Conservation (phyloP, 2,113 vertebrate genomes). For the Psittacula cyanocephala region DNA sequence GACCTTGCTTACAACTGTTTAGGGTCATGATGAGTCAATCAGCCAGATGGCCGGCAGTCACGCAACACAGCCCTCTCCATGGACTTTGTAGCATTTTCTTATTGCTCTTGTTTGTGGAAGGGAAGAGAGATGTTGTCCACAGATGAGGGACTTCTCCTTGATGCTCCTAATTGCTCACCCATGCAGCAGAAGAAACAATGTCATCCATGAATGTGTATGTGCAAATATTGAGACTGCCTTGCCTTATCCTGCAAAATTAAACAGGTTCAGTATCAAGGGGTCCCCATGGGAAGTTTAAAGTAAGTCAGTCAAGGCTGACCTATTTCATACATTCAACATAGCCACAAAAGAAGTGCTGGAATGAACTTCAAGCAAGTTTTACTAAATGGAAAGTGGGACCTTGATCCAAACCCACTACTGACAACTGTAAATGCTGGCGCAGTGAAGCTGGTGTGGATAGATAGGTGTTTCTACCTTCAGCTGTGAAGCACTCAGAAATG, state of each 20-base stretch:
- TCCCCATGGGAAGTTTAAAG: slow-evolving; percentile 10
- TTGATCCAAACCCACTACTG: neutral
- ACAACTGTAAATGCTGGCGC: neutral
- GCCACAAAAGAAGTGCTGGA: neutral
- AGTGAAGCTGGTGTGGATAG: neutral
- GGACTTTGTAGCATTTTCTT: neutral
- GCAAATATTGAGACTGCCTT: neutral
- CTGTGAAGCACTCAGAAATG: neutral
- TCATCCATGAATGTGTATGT: neutral
- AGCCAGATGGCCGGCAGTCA: slow-evolving; percentile 30
- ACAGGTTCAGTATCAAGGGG: slow-evolving; percentile 12
- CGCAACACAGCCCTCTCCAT: slow-evolving; percentile 9
- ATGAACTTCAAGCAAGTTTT: neutral
- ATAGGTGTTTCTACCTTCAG: neutral
- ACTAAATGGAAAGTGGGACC: neutral
- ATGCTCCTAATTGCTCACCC: slow-evolving; percentile 29
- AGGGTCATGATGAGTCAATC: slow-evolving; percentile 30
- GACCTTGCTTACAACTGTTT: neutral
- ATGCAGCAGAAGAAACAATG: slow-evolving; percentile 37
- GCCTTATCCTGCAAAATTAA: slow-evolving; percentile 33
- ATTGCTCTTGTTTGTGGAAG: neutral
- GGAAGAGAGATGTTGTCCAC: slow-evolving; percentile 1
- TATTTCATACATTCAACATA: slow-evolving; percentile 19
- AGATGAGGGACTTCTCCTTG: slow-evolving; percentile 1
- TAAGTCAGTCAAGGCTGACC: slow-evolving; percentile 14